Evolutionary conservation across 2,113 vertebrate genomes (phyloP), one percentile per base, ranked within the genome.

Genomic region (Otus sunia): DNA sequence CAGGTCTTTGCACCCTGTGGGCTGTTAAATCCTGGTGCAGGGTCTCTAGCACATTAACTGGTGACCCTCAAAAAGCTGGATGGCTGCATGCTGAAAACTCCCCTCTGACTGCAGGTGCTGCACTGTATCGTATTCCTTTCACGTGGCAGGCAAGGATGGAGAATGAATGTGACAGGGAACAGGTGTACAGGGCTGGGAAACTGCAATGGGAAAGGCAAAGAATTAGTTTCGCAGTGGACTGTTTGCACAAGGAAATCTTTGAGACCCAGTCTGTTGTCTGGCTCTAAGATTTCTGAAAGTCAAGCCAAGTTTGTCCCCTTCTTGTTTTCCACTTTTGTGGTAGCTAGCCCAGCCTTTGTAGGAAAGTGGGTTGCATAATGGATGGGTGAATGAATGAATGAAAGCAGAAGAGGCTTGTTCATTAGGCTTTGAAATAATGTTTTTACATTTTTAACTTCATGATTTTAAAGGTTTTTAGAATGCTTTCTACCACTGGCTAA

Each of bases 401-500:
- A 69, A 93, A 87, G 34, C 8, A 67, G 68, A 73, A 68, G 17
- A 89, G 25, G 29, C 9, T 36, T 75, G 8, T 79, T 91, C 4
- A 39, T 66, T 78, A 82, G 17, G 39, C 29, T 88, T 84, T 82
- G 62, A 92, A 94, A 78, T 53, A 75, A 50, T 79, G 11, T 45
- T 86, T 53, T 72, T 73, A 13, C 90, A 30, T 73, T 95, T 92
- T 94, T 78, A 92, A 63, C 79, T 36, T 55, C 34, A 30, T 86
- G 19, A 15, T 87, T 93, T 69, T 66, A 86, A 95, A 86, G 64
- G 11, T 37, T 92, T 90, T 93, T 62, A 84, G 62, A 56, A 41
- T 78, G 58, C 22, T 86, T 94, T 93, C 66, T 94, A 50, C 21
- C 26, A 56, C 25, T 16, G 82, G 12, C 79, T 87, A 60, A 58